Evolutionary conservation across 2,888 invertebrate species (phyloP).

Genomic region (Pterostichus madidus): DNA sequence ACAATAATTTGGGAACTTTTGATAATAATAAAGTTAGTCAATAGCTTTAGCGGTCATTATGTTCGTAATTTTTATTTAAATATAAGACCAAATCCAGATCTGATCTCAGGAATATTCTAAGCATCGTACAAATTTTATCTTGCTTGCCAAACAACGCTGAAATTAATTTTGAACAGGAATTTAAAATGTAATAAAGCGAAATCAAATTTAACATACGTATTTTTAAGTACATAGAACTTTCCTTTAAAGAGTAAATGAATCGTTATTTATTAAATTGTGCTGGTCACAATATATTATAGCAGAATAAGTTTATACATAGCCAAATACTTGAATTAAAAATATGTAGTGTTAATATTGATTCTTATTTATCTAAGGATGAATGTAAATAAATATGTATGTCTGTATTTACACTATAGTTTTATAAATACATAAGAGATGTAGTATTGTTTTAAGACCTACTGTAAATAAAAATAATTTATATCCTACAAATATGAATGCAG

Average conservation of each 20-base stretch:
- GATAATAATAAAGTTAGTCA: neutral
- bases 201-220: no score
- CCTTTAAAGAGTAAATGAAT: no score
- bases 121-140: no score
- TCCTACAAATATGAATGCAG: neutral
- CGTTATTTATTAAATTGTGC: conserved; percentile 20
- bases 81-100: conserved; percentile 1
- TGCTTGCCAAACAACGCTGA: no score
- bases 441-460: conserved; percentile 1
- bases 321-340: neutral
- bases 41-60: neutral
- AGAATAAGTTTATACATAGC: neutral
- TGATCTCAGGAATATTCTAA: neutral
- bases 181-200: no score
- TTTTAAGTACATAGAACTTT: neutral
- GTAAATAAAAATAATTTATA: conserved; percentile 4
- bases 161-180: no score
- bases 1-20: neutral
- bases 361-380: conserved; percentile 3
- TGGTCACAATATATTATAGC: conserved; percentile 15
- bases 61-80: neutral
- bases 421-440: neutral
- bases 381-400: conserved; percentile 25
- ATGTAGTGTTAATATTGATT: conserved; percentile 26
- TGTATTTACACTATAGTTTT: neutral